phyloP scores from a whole-genome alignment of 2,888 invertebrate species.

The Empis livida region DNA sequence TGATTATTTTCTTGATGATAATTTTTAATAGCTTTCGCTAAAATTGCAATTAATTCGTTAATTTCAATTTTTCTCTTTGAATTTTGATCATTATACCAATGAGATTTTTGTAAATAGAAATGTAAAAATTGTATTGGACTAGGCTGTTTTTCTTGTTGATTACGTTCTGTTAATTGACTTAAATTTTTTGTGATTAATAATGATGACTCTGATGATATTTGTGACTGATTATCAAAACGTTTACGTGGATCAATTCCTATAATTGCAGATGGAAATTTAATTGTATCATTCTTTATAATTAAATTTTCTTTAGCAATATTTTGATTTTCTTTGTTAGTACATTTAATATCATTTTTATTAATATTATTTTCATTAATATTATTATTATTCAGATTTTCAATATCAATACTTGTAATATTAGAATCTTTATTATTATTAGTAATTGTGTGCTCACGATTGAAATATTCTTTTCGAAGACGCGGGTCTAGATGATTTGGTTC shows the following conservation, averaged over 20 bases:
- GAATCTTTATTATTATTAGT: too few species aligned
- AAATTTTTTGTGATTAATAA: not conserved
- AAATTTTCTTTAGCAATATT: not conserved
- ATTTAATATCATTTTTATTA: too few species aligned
- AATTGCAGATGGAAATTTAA: not conserved
- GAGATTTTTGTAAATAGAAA: conserved; percentile 7
- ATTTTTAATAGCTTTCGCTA: conserved; percentile 3
- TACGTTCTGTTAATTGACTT: not conserved
- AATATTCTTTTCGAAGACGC: too few species aligned
- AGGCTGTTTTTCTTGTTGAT: not conserved
- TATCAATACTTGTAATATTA: too few species aligned
- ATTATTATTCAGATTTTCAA: too few species aligned
- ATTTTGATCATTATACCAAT: conserved; percentile 10
- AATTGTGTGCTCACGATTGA: too few species aligned
- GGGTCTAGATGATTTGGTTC: too few species aligned
- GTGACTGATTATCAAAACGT: too few species aligned
- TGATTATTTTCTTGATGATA: conserved; percentile 1
- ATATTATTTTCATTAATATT: too few species aligned
- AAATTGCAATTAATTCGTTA: conserved; percentile 3
- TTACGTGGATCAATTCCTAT: not conserved
- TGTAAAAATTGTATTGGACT: conserved; percentile 4
- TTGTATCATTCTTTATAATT: not conserved
- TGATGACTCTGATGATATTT: not conserved
- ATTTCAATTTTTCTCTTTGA: conserved; percentile 8
- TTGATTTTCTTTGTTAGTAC: too few species aligned